These are phyloP conservation scores for Meganola albula DNA, from an alignment of 2,888 invertebrate species.

Conservation along the genomic window DNA sequence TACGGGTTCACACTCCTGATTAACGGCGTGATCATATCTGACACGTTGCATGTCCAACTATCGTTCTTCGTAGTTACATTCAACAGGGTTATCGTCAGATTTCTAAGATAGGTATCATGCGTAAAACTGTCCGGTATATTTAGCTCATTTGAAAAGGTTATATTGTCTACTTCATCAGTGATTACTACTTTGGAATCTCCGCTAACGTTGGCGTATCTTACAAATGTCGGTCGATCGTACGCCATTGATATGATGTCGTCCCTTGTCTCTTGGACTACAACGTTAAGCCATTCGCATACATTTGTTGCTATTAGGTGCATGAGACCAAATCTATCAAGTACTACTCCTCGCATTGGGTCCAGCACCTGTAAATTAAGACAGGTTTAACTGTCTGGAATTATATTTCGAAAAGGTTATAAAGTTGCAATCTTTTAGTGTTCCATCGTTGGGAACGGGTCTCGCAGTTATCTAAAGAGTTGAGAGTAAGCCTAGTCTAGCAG, in stretches of 20 bases:
- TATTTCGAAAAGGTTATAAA: no score
- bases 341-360: slow-evolving; percentile 67
- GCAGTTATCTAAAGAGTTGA: no score
- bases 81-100: slow-evolving; percentile 24
- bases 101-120: slow-evolving; percentile 19
- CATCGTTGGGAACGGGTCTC: no score
- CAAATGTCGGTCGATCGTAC: slow-evolving; percentile 46
- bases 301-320: slow-evolving; percentile 97
- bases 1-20: slow-evolving; percentile 84
- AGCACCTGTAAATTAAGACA: no score
- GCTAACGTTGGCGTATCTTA: slow-evolving; percentile 56
- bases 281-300: slow-evolving; percentile 94
- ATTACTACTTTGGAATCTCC: slow-evolving; percentile 40
- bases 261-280: slow-evolving; percentile 91
- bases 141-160: slow-evolving; percentile 33
- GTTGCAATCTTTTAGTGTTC: no score
- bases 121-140: no score
- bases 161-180: slow-evolving; percentile 39
- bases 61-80: slow-evolving; percentile 37
- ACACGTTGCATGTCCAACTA: slow-evolving; percentile 61
- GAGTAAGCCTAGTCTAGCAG: no score
- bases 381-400: no score
- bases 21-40: slow-evolving; percentile 78
- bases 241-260: slow-evolving; percentile 84
- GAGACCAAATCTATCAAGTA: slow-evolving; percentile 86